Percentiles rank a stretch among this genome's conserved stretches.
Conservation (phyloP, 2,888 invertebrate genomes). For the Microchrysa polita region DNA sequence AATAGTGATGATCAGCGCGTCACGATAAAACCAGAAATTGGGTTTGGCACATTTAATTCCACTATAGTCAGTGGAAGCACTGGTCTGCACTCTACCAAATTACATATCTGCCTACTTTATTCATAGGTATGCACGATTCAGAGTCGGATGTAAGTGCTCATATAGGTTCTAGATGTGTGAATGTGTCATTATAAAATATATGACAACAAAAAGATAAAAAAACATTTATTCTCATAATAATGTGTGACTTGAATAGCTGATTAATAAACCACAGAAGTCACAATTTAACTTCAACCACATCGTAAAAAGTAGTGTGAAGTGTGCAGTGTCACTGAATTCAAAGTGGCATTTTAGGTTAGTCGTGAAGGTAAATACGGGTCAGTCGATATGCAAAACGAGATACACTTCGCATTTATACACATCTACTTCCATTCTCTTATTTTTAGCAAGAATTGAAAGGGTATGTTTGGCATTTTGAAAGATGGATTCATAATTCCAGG, state of each 20-base stretch:
- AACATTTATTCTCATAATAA: conserved; percentile 2
- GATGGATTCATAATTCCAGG: too few relatives aligned
- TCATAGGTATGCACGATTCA: too few relatives aligned
- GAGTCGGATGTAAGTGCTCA: neutral
- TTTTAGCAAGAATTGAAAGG: too few relatives aligned
- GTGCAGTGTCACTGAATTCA: neutral
- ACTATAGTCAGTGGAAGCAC: neutral
- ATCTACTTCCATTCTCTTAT: too few relatives aligned
- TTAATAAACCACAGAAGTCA: too few relatives aligned
- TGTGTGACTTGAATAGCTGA: conserved; percentile 18
- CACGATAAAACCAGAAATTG: conserved; percentile 3
- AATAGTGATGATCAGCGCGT: too few relatives aligned
- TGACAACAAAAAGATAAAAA: neutral
- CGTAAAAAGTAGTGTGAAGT: neutral
- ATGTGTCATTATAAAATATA: neutral
- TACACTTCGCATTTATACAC: too few relatives aligned
- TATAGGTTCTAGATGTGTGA: conserved; percentile 7
- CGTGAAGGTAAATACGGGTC: conserved; percentile 19
- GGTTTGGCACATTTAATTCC: neutral
- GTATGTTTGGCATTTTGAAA: too few relatives aligned
- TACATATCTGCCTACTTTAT: too few relatives aligned
- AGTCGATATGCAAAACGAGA: too few relatives aligned
- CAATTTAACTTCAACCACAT: too few relatives aligned
- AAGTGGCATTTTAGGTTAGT: conserved; percentile 19
- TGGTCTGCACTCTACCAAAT: neutral